A percentile compares a stretch with the other conserved stretches of the same genome.
These are phyloP conservation scores for Leptonema lineaticorne DNA, from an alignment of 1,140 invertebrate genomes.

Conservation along the genomic window DNA sequence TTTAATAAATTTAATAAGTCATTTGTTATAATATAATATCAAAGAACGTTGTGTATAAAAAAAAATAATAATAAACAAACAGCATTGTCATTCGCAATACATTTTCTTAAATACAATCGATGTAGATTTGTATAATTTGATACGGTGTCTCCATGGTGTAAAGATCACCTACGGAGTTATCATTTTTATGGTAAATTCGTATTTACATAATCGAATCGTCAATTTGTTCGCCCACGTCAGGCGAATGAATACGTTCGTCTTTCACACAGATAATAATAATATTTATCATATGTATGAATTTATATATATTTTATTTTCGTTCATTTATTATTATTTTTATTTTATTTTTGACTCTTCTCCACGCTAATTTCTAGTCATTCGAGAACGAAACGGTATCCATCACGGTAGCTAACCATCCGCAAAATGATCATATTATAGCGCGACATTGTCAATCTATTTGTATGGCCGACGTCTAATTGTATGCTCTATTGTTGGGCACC, in stretches of 20 bases:
- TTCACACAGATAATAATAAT: too few relatives aligned
- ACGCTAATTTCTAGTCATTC: not conserved
- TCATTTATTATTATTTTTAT: too few relatives aligned
- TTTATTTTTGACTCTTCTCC: not conserved
- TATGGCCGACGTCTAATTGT: conserved; percentile 19
- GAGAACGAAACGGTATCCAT: not conserved
- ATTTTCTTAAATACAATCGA: not conserved
- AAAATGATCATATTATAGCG: conserved; percentile 23
- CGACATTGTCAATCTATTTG: conserved; percentile 21
- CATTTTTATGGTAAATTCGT: conserved; percentile 4
- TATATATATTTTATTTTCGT: not conserved
- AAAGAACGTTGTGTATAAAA: too few relatives aligned
- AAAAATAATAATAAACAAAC: too few relatives aligned
- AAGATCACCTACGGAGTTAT: not conserved
- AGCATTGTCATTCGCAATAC: not conserved
- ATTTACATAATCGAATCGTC: conserved; percentile 9
- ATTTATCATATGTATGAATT: conserved; percentile 6
- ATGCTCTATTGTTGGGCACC: not conserved
- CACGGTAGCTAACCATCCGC: conserved; percentile 21
- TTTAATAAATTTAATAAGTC: too few relatives aligned
- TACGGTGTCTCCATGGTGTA: not conserved
- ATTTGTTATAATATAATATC: too few relatives aligned
- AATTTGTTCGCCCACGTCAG: not conserved
- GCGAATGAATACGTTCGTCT: too few relatives aligned
- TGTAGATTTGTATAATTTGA: not conserved